Percentiles rank a stretch among this genome's conserved stretches.
Evolutionary conservation across 2,797 vertebrate species (phyloP).

Genomic region (Sebastes ruberrimus): DNA sequence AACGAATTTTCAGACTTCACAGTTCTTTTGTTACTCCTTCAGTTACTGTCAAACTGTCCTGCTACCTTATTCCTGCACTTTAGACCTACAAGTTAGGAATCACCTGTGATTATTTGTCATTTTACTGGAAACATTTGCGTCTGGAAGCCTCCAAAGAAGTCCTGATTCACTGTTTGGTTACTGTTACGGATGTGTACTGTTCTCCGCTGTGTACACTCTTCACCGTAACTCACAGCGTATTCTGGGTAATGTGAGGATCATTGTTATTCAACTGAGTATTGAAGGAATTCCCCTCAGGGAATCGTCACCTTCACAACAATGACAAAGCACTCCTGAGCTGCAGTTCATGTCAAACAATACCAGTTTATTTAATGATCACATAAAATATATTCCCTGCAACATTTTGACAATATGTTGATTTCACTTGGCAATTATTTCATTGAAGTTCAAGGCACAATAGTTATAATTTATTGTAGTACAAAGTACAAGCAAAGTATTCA

Average conservation of each 20-base stretch:
- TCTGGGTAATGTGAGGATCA: slow-evolving; percentile 11
- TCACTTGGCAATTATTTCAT: slow-evolving; percentile 14
- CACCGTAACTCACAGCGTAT: neutral
- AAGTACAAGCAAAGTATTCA: slow-evolving; percentile 6
- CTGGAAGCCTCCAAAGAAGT: slow-evolving; percentile 7
- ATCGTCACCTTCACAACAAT: neutral
- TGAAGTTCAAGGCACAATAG: slow-evolving; percentile 25
- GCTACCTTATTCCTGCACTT: neutral
- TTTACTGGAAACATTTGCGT: neutral
- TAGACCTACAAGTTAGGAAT: neutral
- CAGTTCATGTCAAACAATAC: slow-evolving; percentile 8
- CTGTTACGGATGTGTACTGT: neutral
- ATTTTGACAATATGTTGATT: slow-evolving; percentile 12
- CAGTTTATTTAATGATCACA: slow-evolving; percentile 56
- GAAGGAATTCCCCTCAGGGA: too few species aligned
- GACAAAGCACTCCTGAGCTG: neutral
- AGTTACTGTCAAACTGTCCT: neutral
- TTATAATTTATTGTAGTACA: neutral
- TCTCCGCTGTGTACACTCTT: slow-evolving; percentile 3
- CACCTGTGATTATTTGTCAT: neutral
- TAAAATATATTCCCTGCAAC: slow-evolving; percentile 22
- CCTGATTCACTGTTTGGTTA: slow-evolving; percentile 15
- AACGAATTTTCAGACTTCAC: neutral
- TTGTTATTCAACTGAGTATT: neutral
- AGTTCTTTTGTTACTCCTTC: neutral